Base-by-base conservation (phyloP, 2,797 vertebrate species). In the Eleutherodactylus coqui region DNA sequence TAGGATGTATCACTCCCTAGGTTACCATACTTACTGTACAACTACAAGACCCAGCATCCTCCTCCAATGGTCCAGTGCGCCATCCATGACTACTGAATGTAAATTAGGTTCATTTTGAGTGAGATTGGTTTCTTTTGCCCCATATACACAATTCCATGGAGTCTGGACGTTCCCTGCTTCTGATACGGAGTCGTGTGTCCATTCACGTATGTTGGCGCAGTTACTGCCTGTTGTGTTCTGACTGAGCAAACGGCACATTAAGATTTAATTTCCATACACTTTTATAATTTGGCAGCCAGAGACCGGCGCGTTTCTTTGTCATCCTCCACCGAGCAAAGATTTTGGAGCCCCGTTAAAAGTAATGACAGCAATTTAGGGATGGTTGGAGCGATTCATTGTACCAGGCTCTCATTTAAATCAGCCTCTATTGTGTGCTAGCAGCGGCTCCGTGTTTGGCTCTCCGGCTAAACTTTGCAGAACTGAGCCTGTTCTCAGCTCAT, bases 391-490 rank as follows among this genome's bases (percentile, higher is more conserved):
- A 36, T 64, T 67, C 27, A 32, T 60, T 60, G 78, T 67, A 79
- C 60, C 76, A 53, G 64, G 4, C 70, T 36, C 53, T 58, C 49
- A 60, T 83, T 83, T 27, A 75, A 83, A 83, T 83, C 82, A 83
- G 81, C 13, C 38, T 60, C 70, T 75, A 83, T 83, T 83, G 82
- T 83, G 70, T 21, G 27, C 43, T 19, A 29, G 8, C 36, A 34
- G 58, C 27, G 41, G 21, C 14, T 19, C 79, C 5, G 41, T 1
- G 75, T 19, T 14, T 14, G 58, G 60, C 14, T 60, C 38, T 17
- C 27, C 34, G 36, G 29, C 36, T 43, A 27, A 72, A 83, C 62
- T 69, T 70, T 69, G 5, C 29, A 43, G 14, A 75, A 83, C 67
- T 6, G 45, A 53, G 32, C 34, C 60, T 7, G 6, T 41, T n/a